phyloP scores from a whole-genome alignment of 1,140 invertebrate genomes.

The Drosophila subpulchrella region DNA sequence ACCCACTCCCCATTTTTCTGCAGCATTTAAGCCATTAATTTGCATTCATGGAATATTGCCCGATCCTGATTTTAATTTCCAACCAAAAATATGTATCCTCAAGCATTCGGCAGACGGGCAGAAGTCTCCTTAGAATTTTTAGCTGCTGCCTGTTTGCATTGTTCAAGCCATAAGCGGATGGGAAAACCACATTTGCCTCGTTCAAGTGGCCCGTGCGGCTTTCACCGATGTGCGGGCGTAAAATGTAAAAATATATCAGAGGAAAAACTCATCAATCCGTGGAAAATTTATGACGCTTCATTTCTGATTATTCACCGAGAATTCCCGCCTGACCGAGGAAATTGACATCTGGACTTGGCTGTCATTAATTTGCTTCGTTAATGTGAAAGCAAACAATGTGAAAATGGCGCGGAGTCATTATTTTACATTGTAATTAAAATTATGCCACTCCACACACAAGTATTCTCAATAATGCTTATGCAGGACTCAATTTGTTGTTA shows the following conservation, averaged over 20 bases:
- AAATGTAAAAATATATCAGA: slow-evolving; percentile 20
- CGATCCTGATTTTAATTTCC: slow-evolving; percentile 33
- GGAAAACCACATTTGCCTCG: neutral
- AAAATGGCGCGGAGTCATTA: slow-evolving; percentile 48
- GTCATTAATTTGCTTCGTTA: slow-evolving; percentile 55
- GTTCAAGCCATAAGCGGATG: slow-evolving; percentile 22
- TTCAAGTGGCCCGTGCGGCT: neutral
- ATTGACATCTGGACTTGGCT: slow-evolving; percentile 52
- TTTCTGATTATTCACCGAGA: slow-evolving; percentile 19
- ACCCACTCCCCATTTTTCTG: slow-evolving; percentile 13
- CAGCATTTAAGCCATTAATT: slow-evolving; percentile 48
- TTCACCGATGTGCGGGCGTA: neutral
- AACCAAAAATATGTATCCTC: slow-evolving; percentile 14
- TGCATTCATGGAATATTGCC: slow-evolving; percentile 52
- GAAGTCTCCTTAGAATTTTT: slow-evolving; percentile 19
- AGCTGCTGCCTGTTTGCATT: slow-evolving; percentile 11
- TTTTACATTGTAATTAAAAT: slow-evolving; percentile 60
- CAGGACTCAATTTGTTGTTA: slow-evolving; percentile 55
- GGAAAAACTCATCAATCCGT: slow-evolving; percentile 19
- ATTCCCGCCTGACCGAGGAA: slow-evolving; percentile 29
- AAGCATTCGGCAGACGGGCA: neutral
- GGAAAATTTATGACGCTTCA: slow-evolving; percentile 27
- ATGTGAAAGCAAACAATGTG: slow-evolving; percentile 43
- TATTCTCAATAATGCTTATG: slow-evolving; percentile 43
- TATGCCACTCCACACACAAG: slow-evolving; percentile 30